Base-by-base conservation (phyloP, 2,888 invertebrate genomes). In the Ypsolopha sequella region DNA sequence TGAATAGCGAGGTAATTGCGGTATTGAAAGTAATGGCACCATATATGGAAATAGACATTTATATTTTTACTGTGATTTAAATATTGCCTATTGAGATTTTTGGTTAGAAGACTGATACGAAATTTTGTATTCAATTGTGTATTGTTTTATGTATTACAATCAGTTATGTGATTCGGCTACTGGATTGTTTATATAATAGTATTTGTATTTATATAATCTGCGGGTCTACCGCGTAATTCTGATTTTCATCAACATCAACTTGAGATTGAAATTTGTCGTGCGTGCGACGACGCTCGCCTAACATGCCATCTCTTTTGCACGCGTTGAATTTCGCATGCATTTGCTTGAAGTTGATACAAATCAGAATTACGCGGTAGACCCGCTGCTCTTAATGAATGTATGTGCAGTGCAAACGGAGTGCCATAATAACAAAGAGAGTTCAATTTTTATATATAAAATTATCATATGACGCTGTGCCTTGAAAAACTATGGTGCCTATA, bases 11-110 rank as follows among this genome's bases (percentile, higher is more conserved):
- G 48, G 55, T 54, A 50, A 50, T 56, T 47, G 60, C 62, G 64
- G 65, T 62, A 65, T 64, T 50, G 44, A 46, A 60, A 65, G 43
- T 33, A 62, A 67, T 63, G 78, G 78, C 78, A 80, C 78, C 70
- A 66, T 62, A 54, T 64, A 65, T 9, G 24, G 43, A 43, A 66
- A 60, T 54, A 24, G 24, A 24, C 65, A 71, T 71, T 66, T 68
- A 68, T 62, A 65, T 65, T 68, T 66, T 57, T 67, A 73, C 81
- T 84, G 84, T 84, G 84, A 84, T 82, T 68, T n/a, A 33, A 45
- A 33, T 67, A 70, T 75, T 77, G 80, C 80, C 80, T 76, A 71
- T 79, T 81, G 81, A 84, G 82, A 82, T 84, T 84, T 84, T 75
- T 80, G 79, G 76, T 75, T 71, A 61, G 75, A 84, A 84, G 82